Base-by-base conservation (phyloP, 2,113 vertebrate genomes). In the Sisor rabdophorus region DNA sequence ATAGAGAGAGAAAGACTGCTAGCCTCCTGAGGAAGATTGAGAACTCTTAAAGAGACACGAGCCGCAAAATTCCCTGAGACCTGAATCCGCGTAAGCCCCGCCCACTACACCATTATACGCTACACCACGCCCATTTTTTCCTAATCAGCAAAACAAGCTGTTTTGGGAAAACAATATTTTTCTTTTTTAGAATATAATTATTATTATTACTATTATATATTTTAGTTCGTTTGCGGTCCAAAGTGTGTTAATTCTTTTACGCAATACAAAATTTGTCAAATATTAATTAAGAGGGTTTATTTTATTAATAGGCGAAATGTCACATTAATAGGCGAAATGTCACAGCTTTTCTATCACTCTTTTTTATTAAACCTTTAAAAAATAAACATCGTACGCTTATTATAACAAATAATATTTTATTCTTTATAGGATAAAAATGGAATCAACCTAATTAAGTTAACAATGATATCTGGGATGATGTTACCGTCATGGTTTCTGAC, bases 41-140 rank as follows among this genome's bases (percentile, higher is more conserved):
- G 75, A 58, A 10, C 59, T 24, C 76, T 78, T 78, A 78, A 78
- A 78, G 76, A 16, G 48, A 78, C 76, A 78, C n/a, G 30, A 26
- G 11, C 47, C 56, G 1, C 0, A 22, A 61, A 44, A 67, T 56
- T 44, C 60, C 11, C 52, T 2, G 11, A 53, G 40, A 64, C 11
- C 36, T 26, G 74, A 13, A 53, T 2, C 12, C 30, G 17, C 0
- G 12, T 65, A 55, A n/a, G 32, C 64, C 11, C 40, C 44, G 40
- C 64, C 64, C 64, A 50, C 44, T 22, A 19, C 16, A 3, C n/a
- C 20, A 1, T 19, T 5, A 60, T 28, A 59, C 9, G 53, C 53
- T 22, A 9, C 1, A 55, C 40, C 40, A 44, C 56, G 24, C 16
- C 17, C 26, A 2, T 26, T 30, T 11, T 58, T 26, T 22, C 22